These are phyloP conservation scores for Cacoxenus indagator DNA, from an alignment of 2,888 invertebrate genomes.

Conservation along the genomic window DNA sequence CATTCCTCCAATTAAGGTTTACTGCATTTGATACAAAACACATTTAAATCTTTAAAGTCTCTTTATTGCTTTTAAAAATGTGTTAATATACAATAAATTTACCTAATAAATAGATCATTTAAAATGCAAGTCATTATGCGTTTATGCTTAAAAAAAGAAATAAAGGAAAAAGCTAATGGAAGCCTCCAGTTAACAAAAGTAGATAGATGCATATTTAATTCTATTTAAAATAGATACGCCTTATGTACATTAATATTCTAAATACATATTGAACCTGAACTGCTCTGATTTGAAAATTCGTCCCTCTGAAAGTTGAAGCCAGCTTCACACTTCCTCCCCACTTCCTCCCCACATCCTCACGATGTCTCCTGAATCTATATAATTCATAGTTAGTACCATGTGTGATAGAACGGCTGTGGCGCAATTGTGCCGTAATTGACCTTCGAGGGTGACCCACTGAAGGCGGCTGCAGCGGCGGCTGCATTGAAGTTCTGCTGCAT, in stretches of 20 bases:
- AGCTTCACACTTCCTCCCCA: too few species aligned
- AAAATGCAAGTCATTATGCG: not conserved
- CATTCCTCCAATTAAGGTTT: too few species aligned
- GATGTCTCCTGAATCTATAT: not conserved
- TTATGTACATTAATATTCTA: too few species aligned
- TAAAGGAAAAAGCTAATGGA: not conserved
- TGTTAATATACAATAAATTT: too few species aligned
- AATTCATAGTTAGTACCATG: slow-evolving; percentile 40
- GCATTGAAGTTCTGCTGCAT: slow-evolving; percentile 69
- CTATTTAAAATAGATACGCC: not conserved
- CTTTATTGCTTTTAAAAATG: not conserved
- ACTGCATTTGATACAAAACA: not conserved
- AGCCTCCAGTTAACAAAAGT: slow-evolving; percentile 1
- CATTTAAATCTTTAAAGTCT: too few species aligned
- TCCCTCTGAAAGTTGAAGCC: not conserved
- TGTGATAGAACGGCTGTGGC: slow-evolving; percentile 57
- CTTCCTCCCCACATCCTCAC: too few species aligned
- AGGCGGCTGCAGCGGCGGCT: slow-evolving; percentile 53
- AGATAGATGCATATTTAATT: not conserved
- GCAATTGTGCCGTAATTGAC: slow-evolving; percentile 65
- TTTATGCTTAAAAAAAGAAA: not conserved
- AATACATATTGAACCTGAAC: not conserved
- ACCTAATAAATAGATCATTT: too few species aligned
- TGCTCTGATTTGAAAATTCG: not conserved
- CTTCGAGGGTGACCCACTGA: slow-evolving; percentile 60